A percentile compares a stretch with the other conserved stretches of the same genome.
These are phyloP conservation scores for Argyresthia albistria DNA, from an alignment of 2,888 invertebrate genomes.

Conservation along the genomic window DNA sequence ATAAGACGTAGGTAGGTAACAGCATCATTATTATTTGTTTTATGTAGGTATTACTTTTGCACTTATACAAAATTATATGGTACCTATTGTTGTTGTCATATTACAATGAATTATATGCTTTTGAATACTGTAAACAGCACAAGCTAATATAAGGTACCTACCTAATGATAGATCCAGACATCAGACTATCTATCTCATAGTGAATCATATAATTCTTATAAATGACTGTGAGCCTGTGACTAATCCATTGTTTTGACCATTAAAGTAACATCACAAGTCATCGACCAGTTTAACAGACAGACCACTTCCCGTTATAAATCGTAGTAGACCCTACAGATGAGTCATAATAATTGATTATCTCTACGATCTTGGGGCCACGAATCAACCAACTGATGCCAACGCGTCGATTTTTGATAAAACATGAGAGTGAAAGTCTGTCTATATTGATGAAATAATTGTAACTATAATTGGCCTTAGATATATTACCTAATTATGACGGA, in stretches of 20 bases:
- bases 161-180: no score
- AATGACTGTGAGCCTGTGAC: slow-evolving; percentile 13
- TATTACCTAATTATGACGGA: slow-evolving; percentile 20
- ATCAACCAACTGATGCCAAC: background rate
- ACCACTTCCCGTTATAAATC: slow-evolving; percentile 60
- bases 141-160: no score
- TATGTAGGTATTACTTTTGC: no score
- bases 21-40: no score
- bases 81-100: no score
- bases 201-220: slow-evolving; percentile 3
- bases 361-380: background rate
- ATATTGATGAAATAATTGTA: background rate
- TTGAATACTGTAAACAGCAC: no score
- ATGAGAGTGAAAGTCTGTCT: slow-evolving; percentile 1
- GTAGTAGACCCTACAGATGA: slow-evolving; percentile 41
- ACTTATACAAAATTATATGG: no score
- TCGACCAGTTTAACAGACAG: slow-evolving; percentile 36
- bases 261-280: slow-evolving; percentile 36
- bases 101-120: no score
- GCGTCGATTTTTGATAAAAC: background rate
- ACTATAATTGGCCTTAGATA: slow-evolving; percentile 7
- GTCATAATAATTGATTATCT: slow-evolving; percentile 35
- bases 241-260: slow-evolving; percentile 32
- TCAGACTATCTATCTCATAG: background rate
- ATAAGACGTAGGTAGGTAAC: no score